phyloP scores from a whole-genome alignment of 2,888 invertebrate species.

The Eupithecia dodoneata region DNA sequence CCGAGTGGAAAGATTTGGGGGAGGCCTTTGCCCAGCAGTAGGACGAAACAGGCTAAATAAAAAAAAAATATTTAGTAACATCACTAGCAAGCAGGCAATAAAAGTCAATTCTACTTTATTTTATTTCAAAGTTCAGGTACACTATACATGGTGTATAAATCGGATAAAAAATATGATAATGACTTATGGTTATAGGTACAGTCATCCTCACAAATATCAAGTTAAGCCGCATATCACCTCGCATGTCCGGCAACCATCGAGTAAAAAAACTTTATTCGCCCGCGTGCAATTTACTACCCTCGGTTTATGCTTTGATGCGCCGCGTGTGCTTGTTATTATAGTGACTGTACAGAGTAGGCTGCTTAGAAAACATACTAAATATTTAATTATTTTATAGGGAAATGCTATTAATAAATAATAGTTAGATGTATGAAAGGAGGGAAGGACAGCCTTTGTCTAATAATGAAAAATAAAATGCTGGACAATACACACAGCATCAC shows the following conservation, averaged over 20 bases:
- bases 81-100: too few relatives aligned
- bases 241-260: conserved; percentile 58
- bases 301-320: conserved; percentile 70
- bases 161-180: not conserved
- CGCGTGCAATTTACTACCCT: conserved; percentile 62
- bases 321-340: conserved; percentile 62
- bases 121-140: too few relatives aligned
- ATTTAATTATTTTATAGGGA: not conserved
- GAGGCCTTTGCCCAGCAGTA: too few relatives aligned
- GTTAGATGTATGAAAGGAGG: not conserved
- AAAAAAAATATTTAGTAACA: too few relatives aligned
- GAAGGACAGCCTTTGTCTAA: not conserved
- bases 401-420: not conserved
- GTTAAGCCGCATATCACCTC: conserved; percentile 33
- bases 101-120: too few relatives aligned
- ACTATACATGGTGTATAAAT: too few relatives aligned
- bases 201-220: conserved; percentile 17
- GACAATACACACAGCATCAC: too few relatives aligned
- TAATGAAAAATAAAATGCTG: too few relatives aligned
- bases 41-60: too few relatives aligned
- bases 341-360: conserved; percentile 51
- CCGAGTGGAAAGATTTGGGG: too few relatives aligned
- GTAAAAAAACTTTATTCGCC: conserved; percentile 52
- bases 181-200: not conserved
- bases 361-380: conserved; percentile 7